Conservation (phyloP, 2,797 vertebrate species). For the Bovichtus diacanthus region DNA sequence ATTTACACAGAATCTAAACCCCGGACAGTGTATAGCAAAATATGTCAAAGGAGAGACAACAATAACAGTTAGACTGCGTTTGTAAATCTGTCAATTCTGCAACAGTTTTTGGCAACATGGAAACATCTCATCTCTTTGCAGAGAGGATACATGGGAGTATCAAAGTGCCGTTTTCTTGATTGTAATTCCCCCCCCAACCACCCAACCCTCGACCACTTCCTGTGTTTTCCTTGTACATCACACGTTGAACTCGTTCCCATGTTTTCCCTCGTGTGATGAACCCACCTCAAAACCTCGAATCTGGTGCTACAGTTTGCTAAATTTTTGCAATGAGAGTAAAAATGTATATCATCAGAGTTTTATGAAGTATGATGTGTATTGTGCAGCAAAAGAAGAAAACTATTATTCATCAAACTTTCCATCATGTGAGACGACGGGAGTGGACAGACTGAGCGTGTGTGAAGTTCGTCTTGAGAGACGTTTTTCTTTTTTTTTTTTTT, state of each 20-base stretch:
- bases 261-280: slow-evolving; percentile 1
- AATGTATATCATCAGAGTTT: background rate
- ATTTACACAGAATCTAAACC: slow-evolving; percentile 30
- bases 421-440: slow-evolving; percentile 37
- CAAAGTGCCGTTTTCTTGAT: slow-evolving; percentile 79
- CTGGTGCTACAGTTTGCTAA: slow-evolving; percentile 67
- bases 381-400: slow-evolving; percentile 29
- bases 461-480: slow-evolving; percentile 14
- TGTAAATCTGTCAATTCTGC: slow-evolving; percentile 18
- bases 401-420: slow-evolving; percentile 18
- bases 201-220: slow-evolving; percentile 48
- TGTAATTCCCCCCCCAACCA: slow-evolving; percentile 33
- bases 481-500: no score
- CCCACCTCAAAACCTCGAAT: slow-evolving; percentile 9
- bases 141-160: slow-evolving; percentile 59
- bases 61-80: slow-evolving; percentile 13
- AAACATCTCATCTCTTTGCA: slow-evolving; percentile 35
- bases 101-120: slow-evolving; percentile 42
- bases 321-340: slow-evolving; percentile 30
- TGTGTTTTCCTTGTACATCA: slow-evolving; percentile 36
- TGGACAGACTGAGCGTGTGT: slow-evolving; percentile 24
- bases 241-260: slow-evolving; percentile 17
- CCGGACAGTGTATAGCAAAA: slow-evolving; percentile 46
- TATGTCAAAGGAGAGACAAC: slow-evolving; percentile 36
- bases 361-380: slow-evolving; percentile 9